These are phyloP conservation scores for Lophius americanus DNA, from an alignment of 2,797 vertebrate species.

Conservation along the genomic window DNA sequence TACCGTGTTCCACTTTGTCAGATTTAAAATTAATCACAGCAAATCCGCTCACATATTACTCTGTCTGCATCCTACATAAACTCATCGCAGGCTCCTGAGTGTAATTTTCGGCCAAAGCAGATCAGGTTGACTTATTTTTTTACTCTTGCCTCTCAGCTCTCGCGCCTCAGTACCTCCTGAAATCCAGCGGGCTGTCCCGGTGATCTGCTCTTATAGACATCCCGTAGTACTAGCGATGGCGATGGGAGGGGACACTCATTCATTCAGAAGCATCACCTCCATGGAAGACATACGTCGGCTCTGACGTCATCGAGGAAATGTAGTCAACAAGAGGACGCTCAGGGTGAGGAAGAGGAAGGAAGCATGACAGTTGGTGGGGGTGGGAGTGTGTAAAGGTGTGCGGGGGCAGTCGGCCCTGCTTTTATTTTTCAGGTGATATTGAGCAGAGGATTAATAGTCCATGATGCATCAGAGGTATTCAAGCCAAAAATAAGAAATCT, in stretches of 20 bases:
- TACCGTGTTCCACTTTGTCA: slow-evolving; percentile 14
- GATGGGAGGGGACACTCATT: slow-evolving; percentile 84
- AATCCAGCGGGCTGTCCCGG: slow-evolving; percentile 81
- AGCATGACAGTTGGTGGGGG: slow-evolving; percentile 21
- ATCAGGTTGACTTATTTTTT: slow-evolving; percentile 35
- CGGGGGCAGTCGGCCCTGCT: slow-evolving; percentile 25
- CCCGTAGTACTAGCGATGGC: slow-evolving; percentile 83
- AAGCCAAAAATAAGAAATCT: slow-evolving; percentile 21
- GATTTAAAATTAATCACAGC: slow-evolving; percentile 10
- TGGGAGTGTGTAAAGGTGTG: slow-evolving; percentile 13
- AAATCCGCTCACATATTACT: not conserved
- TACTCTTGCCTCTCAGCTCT: slow-evolving; percentile 35
- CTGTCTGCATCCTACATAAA: slow-evolving; percentile 4
- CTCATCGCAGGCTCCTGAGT: slow-evolving; percentile 7
- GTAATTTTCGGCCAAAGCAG: slow-evolving; percentile 12
- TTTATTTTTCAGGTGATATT: slow-evolving; percentile 20
- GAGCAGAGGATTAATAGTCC: slow-evolving; percentile 14
- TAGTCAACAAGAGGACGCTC: slow-evolving; percentile 79
- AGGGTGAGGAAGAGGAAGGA: slow-evolving; percentile 55
- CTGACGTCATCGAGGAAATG: slow-evolving; percentile 82
- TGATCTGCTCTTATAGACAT: slow-evolving; percentile 84
- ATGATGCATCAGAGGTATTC: slow-evolving; percentile 9
- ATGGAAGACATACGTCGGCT: slow-evolving; percentile 79
- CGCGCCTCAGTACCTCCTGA: slow-evolving; percentile 65
- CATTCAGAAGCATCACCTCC: slow-evolving; percentile 86